Base-by-base conservation (phyloP, 2,888 invertebrate species). In the Muscina levida region DNA sequence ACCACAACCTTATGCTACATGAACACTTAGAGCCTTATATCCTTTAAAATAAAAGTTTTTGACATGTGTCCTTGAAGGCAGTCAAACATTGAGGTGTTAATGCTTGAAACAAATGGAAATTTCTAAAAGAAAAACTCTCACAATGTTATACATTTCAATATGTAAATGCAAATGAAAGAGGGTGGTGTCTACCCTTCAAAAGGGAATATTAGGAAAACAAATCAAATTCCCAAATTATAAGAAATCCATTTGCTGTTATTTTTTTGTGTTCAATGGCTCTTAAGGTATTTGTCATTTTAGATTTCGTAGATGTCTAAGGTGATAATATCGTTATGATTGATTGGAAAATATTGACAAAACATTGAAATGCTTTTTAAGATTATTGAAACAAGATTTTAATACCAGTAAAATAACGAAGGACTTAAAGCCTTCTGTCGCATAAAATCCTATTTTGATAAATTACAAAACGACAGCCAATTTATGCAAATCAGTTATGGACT, bases 251-350 rank as follows among this genome's bases (percentile, higher is more conserved):
- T 53, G 24, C 24, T 53, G 13, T 11, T 24, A 24, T 22, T 53
- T 24, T 2, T 8, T 15, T 10, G 19, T 65, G 26, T 46, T 66
- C 10, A 42, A 37, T 5, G 8, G 19, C 37, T 44, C 24, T 37
- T 31, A 62, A 76, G 65, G 51, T 39, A 70, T 75, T 81, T 81
- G 74, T 74, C 81, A 77, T 53, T 44, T 57, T 70, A 1, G 10
- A 19, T 53, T 77, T 39, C 15, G n/a, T 51, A 68, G n/a, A 5
- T n/a, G 15, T 65, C 62, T 8, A 56, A 56, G 17, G 10, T 48
- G 75, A 77, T 77, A 77, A 81, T 75, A n/a, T 77, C 77, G 56
- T 59, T 77, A 77, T 81, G 81, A 81, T 81, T 81, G 77, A 81
- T 81, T 74, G 62, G 62, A 39, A 65, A 68, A 68, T 72, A 75